These are phyloP conservation scores for Colinus virginianus DNA, from an alignment of 2,113 vertebrate genomes.

Conservation along the genomic window DNA sequence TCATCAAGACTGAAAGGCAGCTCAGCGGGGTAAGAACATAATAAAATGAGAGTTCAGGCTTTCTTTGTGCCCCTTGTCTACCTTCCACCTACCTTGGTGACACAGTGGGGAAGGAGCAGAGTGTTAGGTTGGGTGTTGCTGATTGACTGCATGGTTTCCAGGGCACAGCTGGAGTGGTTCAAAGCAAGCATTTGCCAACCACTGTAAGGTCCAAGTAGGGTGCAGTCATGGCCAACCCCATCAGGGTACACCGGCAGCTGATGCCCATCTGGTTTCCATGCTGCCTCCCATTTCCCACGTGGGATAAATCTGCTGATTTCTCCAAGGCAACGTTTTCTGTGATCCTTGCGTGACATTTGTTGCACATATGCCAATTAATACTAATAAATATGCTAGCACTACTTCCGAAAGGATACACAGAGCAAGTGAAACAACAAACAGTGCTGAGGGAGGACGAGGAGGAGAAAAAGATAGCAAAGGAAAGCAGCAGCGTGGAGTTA, in stretches of 20 bases:
- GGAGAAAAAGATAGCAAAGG: slow-evolving; percentile 5
- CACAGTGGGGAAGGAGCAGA: accelerated
- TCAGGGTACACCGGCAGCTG: background rate
- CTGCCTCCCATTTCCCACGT: slow-evolving; percentile 2
- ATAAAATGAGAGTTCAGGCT: background rate
- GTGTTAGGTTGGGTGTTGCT: accelerated
- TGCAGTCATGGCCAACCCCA: background rate
- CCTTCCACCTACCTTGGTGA: background rate
- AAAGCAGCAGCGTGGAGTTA: background rate
- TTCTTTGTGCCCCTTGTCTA: background rate
- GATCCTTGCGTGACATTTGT: slow-evolving; percentile 40
- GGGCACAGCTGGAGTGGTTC: background rate
- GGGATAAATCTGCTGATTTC: slow-evolving; percentile 19
- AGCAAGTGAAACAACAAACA: slow-evolving; percentile 20
- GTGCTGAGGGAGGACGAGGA: slow-evolving; percentile 1
- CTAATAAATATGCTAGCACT: slow-evolving; percentile 29
- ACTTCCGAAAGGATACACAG: slow-evolving; percentile 9
- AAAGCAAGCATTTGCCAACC: background rate
- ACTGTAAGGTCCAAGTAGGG: slow-evolving; percentile 21
- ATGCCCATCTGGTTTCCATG: slow-evolving; percentile 47
- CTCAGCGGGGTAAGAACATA: slow-evolving; percentile 26
- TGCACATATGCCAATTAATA: slow-evolving; percentile 51
- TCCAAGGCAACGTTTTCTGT: slow-evolving; percentile 22
- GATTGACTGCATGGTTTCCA: slow-evolving; percentile 25
- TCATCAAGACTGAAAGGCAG: background rate